Base-by-base conservation (phyloP, 1,140 invertebrate genomes). In the Rhyacophila brunnea region DNA sequence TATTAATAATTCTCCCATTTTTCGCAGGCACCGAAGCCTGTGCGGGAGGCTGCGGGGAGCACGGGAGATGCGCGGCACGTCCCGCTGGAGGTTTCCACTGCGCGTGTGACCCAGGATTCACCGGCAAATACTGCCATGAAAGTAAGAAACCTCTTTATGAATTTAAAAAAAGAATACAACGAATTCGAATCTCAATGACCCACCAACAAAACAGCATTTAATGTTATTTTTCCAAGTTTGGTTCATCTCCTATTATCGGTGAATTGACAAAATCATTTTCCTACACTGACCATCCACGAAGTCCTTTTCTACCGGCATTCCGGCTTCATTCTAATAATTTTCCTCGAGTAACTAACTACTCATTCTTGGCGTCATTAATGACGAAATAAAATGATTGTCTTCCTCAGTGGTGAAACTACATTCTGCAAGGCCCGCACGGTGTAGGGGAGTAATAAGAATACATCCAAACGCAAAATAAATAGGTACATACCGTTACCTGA, bases 71-170 rank as follows among this genome's bases (percentile, higher is more conserved):
- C 67, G 77, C 87, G 38, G 82, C 78, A 67, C 82, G 80, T 60
- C 75, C 81, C 34, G 81, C 81, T 36, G 85, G 78, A 68, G 82
- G 81, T 48, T 86, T 82, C 64, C 79, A 79, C 64, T 93, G 91
- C 74, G 80, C 83, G 48, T 94, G 91, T 70, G 80, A 87, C 61
- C 80, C 86, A 2, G 91, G 91, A 10, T 91, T 89, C 69, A 85
- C 85, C 11, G 90, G 90, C 51, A 83, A 84, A 68, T 88, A 84
- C 65, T 88, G 87, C 66, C 85, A 88, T 72, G 86, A 89, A 72
- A 88, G 83, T 85, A 72, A 79, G 83, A 40, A 13, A 35, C 34
- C 34, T 35, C 6, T n/a, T 35, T 35, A 6, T 35, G n/a, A 40
- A 40, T 40, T 40, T 40, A 46, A 19, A 46, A 46, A 14, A 14